These are phyloP conservation scores for Coregonus sp. DNA, from an alignment of 2,797 vertebrate genomes.

Conservation along the genomic window DNA sequence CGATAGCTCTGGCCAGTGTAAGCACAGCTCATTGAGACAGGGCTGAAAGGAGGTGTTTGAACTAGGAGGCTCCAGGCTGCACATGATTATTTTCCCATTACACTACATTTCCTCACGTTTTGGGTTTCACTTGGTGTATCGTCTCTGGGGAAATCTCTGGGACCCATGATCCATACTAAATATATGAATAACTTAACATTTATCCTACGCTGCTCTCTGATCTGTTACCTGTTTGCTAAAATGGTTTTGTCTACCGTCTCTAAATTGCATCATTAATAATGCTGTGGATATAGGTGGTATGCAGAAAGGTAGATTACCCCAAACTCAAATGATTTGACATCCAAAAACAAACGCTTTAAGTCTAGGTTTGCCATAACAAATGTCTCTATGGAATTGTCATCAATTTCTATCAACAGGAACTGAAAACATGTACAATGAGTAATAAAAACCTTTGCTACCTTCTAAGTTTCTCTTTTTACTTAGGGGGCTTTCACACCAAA, in stretches of 20 bases:
- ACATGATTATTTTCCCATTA: slow-evolving; percentile 38
- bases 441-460: neutral
- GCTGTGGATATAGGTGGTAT: neutral
- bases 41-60: slow-evolving; percentile 38
- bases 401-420: neutral
- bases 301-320: neutral
- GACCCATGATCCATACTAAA: neutral
- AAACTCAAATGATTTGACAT: neutral
- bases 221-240: no score
- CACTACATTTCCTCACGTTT: slow-evolving; percentile 27
- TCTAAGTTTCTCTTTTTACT: neutral
- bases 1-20: slow-evolving; percentile 44
- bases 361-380: neutral
- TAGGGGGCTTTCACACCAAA: no score
- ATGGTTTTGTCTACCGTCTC: no score
- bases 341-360: neutral
- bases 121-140: slow-evolving; percentile 19
- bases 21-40: slow-evolving; percentile 57
- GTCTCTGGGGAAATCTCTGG: neutral
- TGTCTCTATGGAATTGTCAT: neutral
- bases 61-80: slow-evolving; percentile 28
- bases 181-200: neutral
- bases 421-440: neutral
- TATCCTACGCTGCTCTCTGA: neutral
- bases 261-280: no score